These are phyloP conservation scores for Opisthograptis luteolata DNA, from an alignment of 2,888 invertebrate genomes.

Conservation along the genomic window DNA sequence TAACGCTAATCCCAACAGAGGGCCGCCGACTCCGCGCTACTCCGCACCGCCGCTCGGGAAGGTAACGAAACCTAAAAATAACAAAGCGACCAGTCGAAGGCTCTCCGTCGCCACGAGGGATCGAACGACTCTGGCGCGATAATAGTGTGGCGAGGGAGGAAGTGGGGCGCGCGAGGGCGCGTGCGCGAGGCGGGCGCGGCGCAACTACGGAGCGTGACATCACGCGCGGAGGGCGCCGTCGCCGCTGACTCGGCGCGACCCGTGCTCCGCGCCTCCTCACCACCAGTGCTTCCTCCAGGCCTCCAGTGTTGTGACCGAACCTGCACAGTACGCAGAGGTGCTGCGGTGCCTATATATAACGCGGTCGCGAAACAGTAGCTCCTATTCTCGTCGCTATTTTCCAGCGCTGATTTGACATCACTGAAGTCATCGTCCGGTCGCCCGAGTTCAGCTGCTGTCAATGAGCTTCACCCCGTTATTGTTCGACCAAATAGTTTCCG, in stretches of 20 bases:
- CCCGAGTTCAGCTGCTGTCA: background rate
- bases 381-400: no score
- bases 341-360: no score
- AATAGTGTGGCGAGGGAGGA: slow-evolving; percentile 6
- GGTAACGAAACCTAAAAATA: slow-evolving; percentile 28
- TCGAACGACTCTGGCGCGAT: slow-evolving; percentile 18
- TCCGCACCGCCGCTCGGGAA: slow-evolving; percentile 1
- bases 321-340: no score
- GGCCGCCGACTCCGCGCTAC: slow-evolving; percentile 8
- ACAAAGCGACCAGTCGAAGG: slow-evolving; percentile 23
- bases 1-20: slow-evolving; percentile 13
- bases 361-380: no score
- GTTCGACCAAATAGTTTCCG: background rate
- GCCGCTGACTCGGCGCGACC: no score
- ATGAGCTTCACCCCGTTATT: background rate
- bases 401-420: no score
- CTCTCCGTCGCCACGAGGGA: slow-evolving; percentile 21
- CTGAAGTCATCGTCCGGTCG: no score
- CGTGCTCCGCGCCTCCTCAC: no score
- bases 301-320: no score
- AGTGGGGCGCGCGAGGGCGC: slow-evolving; percentile 25
- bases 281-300: no score
- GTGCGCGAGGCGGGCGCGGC: slow-evolving; percentile 28
- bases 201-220: no score
- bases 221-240: slow-evolving; percentile 38